Evolutionary conservation across 92 coral and sea anemone genomes (phyloP).

Genomic region (Porites evermanni): DNA sequence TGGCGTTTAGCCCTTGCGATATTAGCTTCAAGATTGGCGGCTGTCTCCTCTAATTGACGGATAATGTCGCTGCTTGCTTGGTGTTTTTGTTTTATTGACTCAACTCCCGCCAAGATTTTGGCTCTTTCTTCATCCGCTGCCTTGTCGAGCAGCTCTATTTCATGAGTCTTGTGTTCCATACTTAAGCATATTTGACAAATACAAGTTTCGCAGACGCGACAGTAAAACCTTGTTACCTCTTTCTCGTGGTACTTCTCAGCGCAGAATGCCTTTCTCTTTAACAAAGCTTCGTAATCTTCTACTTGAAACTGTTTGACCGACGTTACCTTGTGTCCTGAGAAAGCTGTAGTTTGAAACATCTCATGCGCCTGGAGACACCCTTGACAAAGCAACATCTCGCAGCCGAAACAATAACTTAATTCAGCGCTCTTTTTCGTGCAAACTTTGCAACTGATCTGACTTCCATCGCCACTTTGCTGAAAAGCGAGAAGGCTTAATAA

Average conservation of each 20-base stretch:
- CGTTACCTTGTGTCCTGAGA: constrained; percentile 22
- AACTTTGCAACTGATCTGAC: not conserved
- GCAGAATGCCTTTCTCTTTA: constrained; percentile 10
- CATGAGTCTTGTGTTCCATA: not conserved
- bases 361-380: constrained; percentile 39
- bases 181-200: constrained; percentile 11
- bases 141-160: not conserved
- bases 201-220: constrained; percentile 4
- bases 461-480: constrained; percentile 21
- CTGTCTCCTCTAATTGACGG: not conserved
- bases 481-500: constrained; percentile 11
- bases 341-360: not conserved
- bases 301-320: constrained; percentile 11
- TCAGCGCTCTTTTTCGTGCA: constrained; percentile 10
- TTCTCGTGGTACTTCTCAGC: constrained; percentile 22
- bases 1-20: not conserved
- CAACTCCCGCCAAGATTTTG: not conserved
- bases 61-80: not conserved
- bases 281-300: constrained; percentile 15
- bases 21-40: not conserved
- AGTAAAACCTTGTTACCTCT: constrained; percentile 16
- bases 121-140: not conserved
- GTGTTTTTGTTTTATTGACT: not conserved
- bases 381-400: constrained; percentile 37
- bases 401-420: constrained; percentile 36